Evolutionary conservation across 53 echinoderm and acorn worm species (phyloP), one percentile per base, ranked within the genome.

Genomic region (Temnopleurus reevesii): DNA sequence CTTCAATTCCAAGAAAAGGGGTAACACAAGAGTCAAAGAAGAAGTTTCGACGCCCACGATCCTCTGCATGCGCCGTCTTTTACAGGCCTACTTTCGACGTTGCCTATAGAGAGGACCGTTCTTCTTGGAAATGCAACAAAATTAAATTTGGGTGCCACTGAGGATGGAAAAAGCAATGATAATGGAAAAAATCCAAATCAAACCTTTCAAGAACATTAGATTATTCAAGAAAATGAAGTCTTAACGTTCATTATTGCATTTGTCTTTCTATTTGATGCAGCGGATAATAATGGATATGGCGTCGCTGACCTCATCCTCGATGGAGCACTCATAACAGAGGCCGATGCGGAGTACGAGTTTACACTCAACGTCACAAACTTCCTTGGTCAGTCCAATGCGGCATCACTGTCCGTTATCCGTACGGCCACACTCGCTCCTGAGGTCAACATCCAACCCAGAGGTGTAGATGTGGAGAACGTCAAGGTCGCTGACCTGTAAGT

Each of bases 351-450:
- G 4, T 96, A 96, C 53, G 76, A 53, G 6, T 96, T 96, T 60
- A 89, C 89, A 5, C 66, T 96, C 33, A 87, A 61, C 10, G 93
- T 95, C 24, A 92, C 95, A 8, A 96, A 96, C 91, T 96, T 96
- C 90, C 83, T 96, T 1, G 96, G 96, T 5, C 89, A 91, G 45
- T 89, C 80, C 0, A 90, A 95, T 63, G 54, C 77, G 2, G 82
- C 95, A 5, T 85, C 90, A 1, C 79, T 95, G 46, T 71, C 86
- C 44, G 93, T 96, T 8, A 41, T 76, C 12, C 90, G 95, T 3
- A 90, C 96, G 0, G 93, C 90, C 45, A 90, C 85, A 1, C 92
- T 92, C 12, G 93, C 93, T 0, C 95, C 95, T 4, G 93, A 96
- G 89, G 95, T 96, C 41, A 91, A 90, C 81, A 89, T 93, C 17